A percentile compares a stretch with the other conserved stretches of the same genome.
Evolutionary conservation across 2,113 vertebrate species (phyloP).

Genomic region (Symphodus melops): DNA sequence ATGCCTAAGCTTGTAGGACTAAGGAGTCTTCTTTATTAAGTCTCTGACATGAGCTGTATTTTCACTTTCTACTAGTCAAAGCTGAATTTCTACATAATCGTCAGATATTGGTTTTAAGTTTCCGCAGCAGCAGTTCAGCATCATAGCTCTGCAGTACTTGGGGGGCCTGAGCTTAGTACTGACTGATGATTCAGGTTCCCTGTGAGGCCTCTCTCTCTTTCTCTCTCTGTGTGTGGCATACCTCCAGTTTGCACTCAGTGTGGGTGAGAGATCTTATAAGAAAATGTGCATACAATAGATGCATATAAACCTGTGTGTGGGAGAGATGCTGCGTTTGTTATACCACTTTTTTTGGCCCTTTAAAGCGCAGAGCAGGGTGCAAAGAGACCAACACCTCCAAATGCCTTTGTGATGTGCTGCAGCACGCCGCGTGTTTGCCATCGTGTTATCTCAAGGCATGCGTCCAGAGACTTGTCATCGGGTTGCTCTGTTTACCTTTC

Average conservation of each 20-base stretch:
- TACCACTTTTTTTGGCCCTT: neutral
- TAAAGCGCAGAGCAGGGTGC: conserved; percentile 15
- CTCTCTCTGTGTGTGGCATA: conserved; percentile 14
- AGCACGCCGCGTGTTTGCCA: conserved; percentile 48
- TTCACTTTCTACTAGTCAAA: conserved; percentile 11
- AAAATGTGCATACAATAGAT: conserved; percentile 32
- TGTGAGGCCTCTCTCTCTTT: neutral
- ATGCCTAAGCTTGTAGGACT: neutral
- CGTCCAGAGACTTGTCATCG: conserved; percentile 61
- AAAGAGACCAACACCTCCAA: conserved; percentile 17
- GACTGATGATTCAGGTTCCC: conserved; percentile 45
- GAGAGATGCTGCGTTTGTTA: conserved; percentile 9
- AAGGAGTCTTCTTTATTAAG: conserved; percentile 11
- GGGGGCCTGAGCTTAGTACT: neutral
- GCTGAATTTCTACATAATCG: neutral
- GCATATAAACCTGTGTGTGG: conserved; percentile 26
- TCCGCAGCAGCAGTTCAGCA: neutral
- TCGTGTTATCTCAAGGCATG: conserved; percentile 49
- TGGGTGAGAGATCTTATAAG: conserved; percentile 23
- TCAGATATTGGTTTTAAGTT: neutral
- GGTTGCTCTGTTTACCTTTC: conserved; percentile 64
- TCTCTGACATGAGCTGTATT: conserved; percentile 18
- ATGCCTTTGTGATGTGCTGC: conserved; percentile 15
- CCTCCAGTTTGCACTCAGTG: conserved; percentile 32
- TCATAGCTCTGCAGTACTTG: conserved; percentile 16